phyloP scores from a whole-genome alignment of 2,888 invertebrate genomes.

The Coenonympha glycerion region DNA sequence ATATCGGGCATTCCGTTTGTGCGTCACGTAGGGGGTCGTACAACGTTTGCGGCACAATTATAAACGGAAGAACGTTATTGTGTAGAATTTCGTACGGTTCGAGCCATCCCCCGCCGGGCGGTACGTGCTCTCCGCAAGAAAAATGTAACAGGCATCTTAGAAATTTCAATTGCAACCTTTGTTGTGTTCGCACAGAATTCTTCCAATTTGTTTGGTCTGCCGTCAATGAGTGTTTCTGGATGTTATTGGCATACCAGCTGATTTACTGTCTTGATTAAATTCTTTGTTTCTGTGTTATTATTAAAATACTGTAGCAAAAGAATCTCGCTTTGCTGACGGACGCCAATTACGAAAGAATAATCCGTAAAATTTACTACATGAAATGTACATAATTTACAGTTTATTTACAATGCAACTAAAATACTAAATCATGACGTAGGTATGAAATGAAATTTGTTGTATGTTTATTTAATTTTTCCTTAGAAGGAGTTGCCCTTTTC shows the following conservation, averaged over 20 bases:
- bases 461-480: too few species aligned
- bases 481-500: too few species aligned
- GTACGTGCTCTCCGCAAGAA: conserved; percentile 65
- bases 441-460: too few species aligned
- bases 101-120: conserved; percentile 52
- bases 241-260: conserved; percentile 66
- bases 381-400: too few species aligned
- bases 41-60: conserved; percentile 55
- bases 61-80: conserved; percentile 48
- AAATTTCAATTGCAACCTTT: conserved; percentile 72
- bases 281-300: conserved; percentile 44
- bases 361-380: too few species aligned
- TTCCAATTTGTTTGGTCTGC: conserved; percentile 64
- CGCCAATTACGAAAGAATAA: too few species aligned
- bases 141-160: conserved; percentile 68
- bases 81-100: conserved; percentile 44
- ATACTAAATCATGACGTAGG: too few species aligned
- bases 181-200: conserved; percentile 53
- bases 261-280: conserved; percentile 68
- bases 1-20: conserved; percentile 31
- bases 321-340: too few species aligned
- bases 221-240: conserved; percentile 57
- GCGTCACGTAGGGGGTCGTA: conserved; percentile 50
- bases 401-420: too few species aligned
- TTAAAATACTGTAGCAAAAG: background rate